Evolutionary conservation across 2,113 vertebrate genomes (phyloP), one percentile per base, ranked within the genome.

Genomic region (Orthonyx spaldingii): DNA sequence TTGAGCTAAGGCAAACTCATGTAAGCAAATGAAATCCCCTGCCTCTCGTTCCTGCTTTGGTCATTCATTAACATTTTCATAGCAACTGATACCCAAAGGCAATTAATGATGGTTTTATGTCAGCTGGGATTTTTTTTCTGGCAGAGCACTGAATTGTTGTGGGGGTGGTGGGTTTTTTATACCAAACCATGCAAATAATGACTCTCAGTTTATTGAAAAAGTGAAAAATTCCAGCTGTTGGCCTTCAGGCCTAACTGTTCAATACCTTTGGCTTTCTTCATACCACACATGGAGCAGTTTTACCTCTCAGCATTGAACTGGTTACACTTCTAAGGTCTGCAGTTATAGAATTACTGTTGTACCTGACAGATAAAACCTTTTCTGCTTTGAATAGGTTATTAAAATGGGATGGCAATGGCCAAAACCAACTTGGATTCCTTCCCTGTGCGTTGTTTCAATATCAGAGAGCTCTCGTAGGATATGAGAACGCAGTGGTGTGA

Each of bases 191-290:
- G 71, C 89, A 93, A 95, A 94, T 95, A 95, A 94, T 86, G 93
- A 91, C 82, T 84, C 94, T 70, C 17, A 65, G 64, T 94, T 95
- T 91, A 77, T 77, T 81, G 88, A 57, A 66, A 72, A 32, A 87
- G 24, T 83, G 92, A 96, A 88, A 90, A 85, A 32, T 44, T 96
- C 33, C 90, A 97, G 96, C 94, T 97, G 95, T 94, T 86, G 69
- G 84, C 85, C 84, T 93, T 84, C 55, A 76, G 83, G 53, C 35
- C 3, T 24, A 14, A 37, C 72, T 42, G 8, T 82, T 91, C 77
- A 22, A 72, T 87, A 41, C 2, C 1, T 63, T 91, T 74, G 76
- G 46, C 82, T 89, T 75, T 35, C 30, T 76, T 30, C 0, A 1
- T 86, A 74, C 55, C 85, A 61, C 70, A 63, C n/a, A 35, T 90